Evolutionary conservation across 2,113 vertebrate genomes (phyloP).

Genomic region (Lutjanus erythropterus): DNA sequence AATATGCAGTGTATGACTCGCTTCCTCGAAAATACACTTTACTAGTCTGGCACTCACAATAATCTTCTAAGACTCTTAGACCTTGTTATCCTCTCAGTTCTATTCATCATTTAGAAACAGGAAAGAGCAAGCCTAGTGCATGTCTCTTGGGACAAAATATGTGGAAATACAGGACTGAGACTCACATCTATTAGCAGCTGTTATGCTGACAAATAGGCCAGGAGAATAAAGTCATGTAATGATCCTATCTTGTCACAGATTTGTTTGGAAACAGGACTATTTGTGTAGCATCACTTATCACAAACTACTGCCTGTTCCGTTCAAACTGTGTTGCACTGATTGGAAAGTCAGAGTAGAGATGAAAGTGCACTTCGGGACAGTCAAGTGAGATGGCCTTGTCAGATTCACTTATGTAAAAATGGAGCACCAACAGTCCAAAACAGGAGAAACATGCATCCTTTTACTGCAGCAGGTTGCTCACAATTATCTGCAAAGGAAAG

Average conservation of each 20-base stretch:
- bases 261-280: slow-evolving; percentile 13
- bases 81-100: slow-evolving; percentile 15
- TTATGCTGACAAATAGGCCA: slow-evolving; percentile 31
- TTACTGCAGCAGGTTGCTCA: slow-evolving; percentile 19
- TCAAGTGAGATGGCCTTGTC: slow-evolving; percentile 31
- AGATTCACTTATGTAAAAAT: slow-evolving; percentile 22
- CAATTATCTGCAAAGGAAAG: neutral
- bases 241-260: neutral
- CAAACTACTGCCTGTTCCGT: neutral
- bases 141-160: slow-evolving; percentile 24
- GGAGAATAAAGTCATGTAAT: slow-evolving; percentile 13
- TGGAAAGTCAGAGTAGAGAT: slow-evolving; percentile 12
- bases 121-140: slow-evolving; percentile 5
- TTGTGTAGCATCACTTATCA: neutral
- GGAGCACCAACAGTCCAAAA: neutral
- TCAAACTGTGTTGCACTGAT: slow-evolving; percentile 6
- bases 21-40: slow-evolving; percentile 6
- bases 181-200: slow-evolving; percentile 30
- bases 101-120: slow-evolving; percentile 1
- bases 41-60: neutral
- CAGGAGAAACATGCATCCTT: neutral
- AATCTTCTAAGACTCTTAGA: neutral
- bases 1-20: slow-evolving; percentile 30
- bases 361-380: slow-evolving; percentile 4
- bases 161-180: slow-evolving; percentile 41